Base-by-base conservation (phyloP, 2,888 invertebrate genomes). In the Leptopterna dolabrata region DNA sequence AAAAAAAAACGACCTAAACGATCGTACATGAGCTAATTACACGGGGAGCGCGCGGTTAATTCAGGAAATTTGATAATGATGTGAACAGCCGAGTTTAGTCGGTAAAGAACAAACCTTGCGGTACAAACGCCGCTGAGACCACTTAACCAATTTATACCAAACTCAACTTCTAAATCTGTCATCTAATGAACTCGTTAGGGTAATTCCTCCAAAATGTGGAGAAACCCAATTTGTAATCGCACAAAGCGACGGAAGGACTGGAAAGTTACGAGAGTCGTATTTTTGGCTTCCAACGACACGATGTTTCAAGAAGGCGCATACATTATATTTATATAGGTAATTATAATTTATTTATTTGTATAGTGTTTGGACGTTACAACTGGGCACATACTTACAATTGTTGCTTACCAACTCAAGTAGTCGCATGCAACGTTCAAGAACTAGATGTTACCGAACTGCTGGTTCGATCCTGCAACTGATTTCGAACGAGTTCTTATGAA, bases 51-150 rank as follows among this genome's bases (percentile, higher is more conserved):
- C n/a, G 36, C 19, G 45, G 78, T 78, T 78, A 78, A 78, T 78
- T 78, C 78, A 78, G 78, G 78, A 78, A 78, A 78, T 78, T 78
- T 45, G 78, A 78, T 78, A 45, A 78, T 78, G 78, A 78, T 78
- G 45, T 43, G 78, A 78, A 45, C 78, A 43, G 78, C 45, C 24
- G 41, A 78, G 78, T 78, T 78, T 45, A 36, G n/a, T 78, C 13
- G 78, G 41, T 43, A 78, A 78, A 43, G 78, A 78, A 45, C 27
- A 78, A 63, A 63, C 63, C n/a, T 27, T 24, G 63, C 63, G 6
- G 27, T 19, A 63, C 63, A 63, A 63, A 19, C 63, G 63, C 24
- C 76, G 43, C 36, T 27, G n/a, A 19, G 78, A 19, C 78, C 78
- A 78, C 78, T 78, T 78, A 78, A 78, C 78, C 78, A 78, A 78